Evolutionary conservation across 2,113 vertebrate species (phyloP).

Genomic region (Phalacrocorax brasilianus): DNA sequence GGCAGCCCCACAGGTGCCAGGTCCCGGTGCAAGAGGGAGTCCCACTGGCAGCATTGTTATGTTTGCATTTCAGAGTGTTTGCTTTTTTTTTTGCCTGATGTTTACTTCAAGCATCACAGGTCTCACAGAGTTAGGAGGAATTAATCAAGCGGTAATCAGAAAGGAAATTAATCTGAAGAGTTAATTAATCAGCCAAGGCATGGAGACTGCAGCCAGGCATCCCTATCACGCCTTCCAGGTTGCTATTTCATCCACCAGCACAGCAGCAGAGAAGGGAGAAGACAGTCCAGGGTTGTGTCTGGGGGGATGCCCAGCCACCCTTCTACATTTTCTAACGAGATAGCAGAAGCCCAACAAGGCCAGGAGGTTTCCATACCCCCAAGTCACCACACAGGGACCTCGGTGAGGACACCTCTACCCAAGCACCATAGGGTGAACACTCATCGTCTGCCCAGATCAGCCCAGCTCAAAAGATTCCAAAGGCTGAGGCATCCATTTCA

Average conservation of each 20-base stretch:
- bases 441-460: not conserved
- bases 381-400: not conserved
- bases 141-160: conserved; percentile 66
- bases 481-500: not conserved
- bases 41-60: not conserved
- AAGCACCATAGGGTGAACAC: accelerated
- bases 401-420: not conserved
- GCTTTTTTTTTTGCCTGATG: not conserved
- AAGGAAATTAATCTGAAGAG: conserved; percentile 60
- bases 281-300: not conserved
- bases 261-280: not conserved
- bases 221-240: conserved; percentile 38
- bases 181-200: conserved; percentile 45
- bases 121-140: conserved; percentile 14
- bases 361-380: not conserved
- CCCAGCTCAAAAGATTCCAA: not conserved
- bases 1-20: accelerated
- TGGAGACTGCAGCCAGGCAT: conserved; percentile 43
- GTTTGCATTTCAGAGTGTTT: not conserved
- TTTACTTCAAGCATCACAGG: conserved; percentile 52
- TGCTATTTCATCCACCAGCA: not conserved
- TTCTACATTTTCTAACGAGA: not conserved
- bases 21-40: not conserved
- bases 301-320: not conserved
- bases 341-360: not conserved